phyloP scores from a whole-genome alignment of 30 jellyfish, hydroid and myxozoan species.

The Nemopilema nomurai region DNA sequence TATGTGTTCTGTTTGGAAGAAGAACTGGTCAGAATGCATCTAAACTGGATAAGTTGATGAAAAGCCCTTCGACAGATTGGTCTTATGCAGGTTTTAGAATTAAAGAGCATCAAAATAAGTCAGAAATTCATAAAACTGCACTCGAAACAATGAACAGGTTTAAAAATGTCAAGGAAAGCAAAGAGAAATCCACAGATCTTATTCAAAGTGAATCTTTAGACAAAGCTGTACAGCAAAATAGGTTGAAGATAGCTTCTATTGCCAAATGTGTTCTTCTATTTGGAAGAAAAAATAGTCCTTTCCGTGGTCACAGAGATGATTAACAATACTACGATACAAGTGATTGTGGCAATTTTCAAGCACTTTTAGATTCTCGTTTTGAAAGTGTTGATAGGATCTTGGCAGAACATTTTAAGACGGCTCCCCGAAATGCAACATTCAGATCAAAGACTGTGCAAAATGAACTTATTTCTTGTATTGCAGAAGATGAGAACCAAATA shows the following conservation, averaged over 20 bases:
- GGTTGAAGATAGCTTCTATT: constrained; percentile 10
- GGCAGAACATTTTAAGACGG: constrained; percentile 24
- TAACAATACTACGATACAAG: constrained; percentile 3
- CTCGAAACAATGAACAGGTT: constrained; percentile 20
- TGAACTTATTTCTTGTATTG: constrained; percentile 33
- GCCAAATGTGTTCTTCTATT: constrained; percentile 20
- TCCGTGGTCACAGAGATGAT: constrained; percentile 46
- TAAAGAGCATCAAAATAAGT: background rate
- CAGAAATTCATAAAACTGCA: constrained; percentile 41
- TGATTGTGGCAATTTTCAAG: constrained; percentile 35
- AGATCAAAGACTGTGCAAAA: constrained; percentile 22
- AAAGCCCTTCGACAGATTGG: constrained; percentile 14
- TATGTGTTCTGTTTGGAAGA: constrained; percentile 40
- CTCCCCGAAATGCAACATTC: constrained; percentile 33
- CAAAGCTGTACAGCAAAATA: background rate
- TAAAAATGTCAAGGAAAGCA: background rate
- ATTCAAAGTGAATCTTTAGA: background rate
- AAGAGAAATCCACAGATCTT: background rate
- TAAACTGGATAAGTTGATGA: constrained; percentile 9
- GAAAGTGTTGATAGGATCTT: constrained; percentile 23
- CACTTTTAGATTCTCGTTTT: constrained; percentile 23
- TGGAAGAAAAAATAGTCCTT: constrained; percentile 21
- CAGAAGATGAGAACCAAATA: background rate
- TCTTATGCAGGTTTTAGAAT: constrained; percentile 5
- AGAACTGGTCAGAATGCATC: constrained; percentile 28